Conservation (phyloP, 2,888 invertebrate species). For the Mycalesis mineus region DNA sequence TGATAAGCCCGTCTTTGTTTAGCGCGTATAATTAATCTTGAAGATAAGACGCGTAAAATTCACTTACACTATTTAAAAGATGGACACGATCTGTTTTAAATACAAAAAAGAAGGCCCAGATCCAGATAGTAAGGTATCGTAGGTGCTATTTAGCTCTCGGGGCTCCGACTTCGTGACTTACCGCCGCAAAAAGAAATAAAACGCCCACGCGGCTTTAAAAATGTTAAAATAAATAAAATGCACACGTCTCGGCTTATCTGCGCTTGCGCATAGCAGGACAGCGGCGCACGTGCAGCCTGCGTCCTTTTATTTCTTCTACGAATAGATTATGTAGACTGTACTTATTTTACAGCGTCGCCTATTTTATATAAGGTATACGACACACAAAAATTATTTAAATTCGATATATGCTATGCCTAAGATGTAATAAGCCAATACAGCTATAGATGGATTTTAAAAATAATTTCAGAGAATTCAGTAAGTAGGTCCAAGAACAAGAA, state of each 20-base stretch:
- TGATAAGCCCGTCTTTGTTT: slow-evolving; percentile 9
- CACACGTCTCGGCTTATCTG: slow-evolving; percentile 71
- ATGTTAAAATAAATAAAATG: slow-evolving; percentile 78
- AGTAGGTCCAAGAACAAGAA: no score
- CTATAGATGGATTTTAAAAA: no score
- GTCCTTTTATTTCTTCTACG: slow-evolving; percentile 23
- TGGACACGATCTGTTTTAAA: slow-evolving; percentile 31
- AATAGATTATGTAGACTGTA: slow-evolving; percentile 25
- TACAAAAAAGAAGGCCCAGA: slow-evolving; percentile 26
- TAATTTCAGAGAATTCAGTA: no score
- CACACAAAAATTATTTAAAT: neutral
- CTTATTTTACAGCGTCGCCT: neutral
- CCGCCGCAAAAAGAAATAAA: slow-evolving; percentile 63
- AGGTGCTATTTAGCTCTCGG: slow-evolving; percentile 76
- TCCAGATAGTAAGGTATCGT: slow-evolving; percentile 36
- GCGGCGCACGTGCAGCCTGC: slow-evolving; percentile 43
- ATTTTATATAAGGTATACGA: neutral
- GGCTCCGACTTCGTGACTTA: slow-evolving; percentile 73
- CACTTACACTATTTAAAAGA: slow-evolving; percentile 30
- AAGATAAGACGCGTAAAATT: slow-evolving; percentile 30
- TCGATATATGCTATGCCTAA: no score
- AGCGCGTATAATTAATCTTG: slow-evolving; percentile 25
- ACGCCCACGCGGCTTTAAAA: slow-evolving; percentile 61
- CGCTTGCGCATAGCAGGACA: slow-evolving; percentile 58
- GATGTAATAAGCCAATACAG: no score